Evolutionary conservation across 2,113 vertebrate genomes (phyloP), one percentile per base, ranked within the genome.

Genomic region (Sprattus sprattus): DNA sequence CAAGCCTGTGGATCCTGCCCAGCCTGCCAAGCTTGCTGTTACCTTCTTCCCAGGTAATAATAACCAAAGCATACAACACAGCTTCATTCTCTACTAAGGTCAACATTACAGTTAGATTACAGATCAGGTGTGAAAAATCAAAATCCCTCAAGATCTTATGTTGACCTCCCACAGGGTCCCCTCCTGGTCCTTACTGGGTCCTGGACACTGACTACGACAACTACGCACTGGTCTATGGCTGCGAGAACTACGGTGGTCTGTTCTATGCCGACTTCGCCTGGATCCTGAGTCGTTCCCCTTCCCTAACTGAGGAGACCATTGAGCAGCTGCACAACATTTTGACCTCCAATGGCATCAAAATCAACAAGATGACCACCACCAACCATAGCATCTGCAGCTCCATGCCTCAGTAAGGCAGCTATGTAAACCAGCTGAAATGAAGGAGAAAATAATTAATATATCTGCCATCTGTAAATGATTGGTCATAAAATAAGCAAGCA

Each of bases 201-300:
- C 86, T 98, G 90, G 94, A 95, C 89, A 97, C 96, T 0, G 96
- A 97, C 93, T 97, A 97, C 0, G 93, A 95, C 81, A 95, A 91
- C 92, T 96, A 97, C 20, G 89, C 95, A 0, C 93, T 98, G 46
- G 95, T 97, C 82, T 97, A 97, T 90, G 96, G 96, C 91, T 98
- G 97, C 88, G 94, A 92, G 0, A 92, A 93, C 75, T 86, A 93
- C 83, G 71, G 95, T 4, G 92, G 92, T 83, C 81, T 94, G 28
- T 91, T 96, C 81, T 95, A 95, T 0, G 2, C 92, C 1, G 95
- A 97, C 39, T 93, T 94, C 0, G 90, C 93, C 89, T 97, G 97
- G 97, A 96, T 97, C 91, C 6, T 95, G 84, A 96, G 96, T 92
- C 95, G 96, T 88, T n/a, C 92, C 82, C 94, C 91, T 0, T 92